Evolutionary conservation across 2,113 vertebrate genomes (phyloP), one percentile per base, ranked within the genome.

Genomic region (Apteryx owenii): DNA sequence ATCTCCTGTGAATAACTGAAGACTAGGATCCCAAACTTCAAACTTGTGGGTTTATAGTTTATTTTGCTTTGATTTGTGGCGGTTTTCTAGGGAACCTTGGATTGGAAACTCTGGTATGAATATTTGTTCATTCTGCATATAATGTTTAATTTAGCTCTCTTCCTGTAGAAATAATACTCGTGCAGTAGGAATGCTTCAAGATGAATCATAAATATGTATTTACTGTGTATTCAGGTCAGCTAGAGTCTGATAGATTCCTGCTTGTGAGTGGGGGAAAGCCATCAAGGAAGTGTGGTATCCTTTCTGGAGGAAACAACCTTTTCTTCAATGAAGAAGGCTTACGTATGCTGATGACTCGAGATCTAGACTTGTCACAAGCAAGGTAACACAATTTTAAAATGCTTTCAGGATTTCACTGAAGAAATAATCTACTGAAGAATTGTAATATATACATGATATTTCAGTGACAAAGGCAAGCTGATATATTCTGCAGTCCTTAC

Each of bases 261-360:
- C 95, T 99, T 60, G 98, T 99, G 95, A 99, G 99, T 85, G 99
- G 99, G 7, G 99, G 99, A 66, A 99, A 99, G 94, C 99, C 99
- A 4, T 99, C 99, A 89, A 98, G 99, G 88, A 99, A 99, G 98
- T 99, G 99, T 90, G 99, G 99, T 2, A 99, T 99, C 95, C 99
- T 99, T 97, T 99, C 99, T 69, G 99, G 99, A 86, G 99, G 99
- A 94, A 99, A 99, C 97, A 99, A 99, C 95, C 98, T 99, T 81
- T 99, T 99, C 97, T 99, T 99, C 96, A 99, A 99, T 0, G 99
- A 99, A 94, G 99, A 99, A 75, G 99, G 99, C 48, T 97, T 99
- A 61, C 99, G 99, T 51, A 99, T 99, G 99, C 98, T 99, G 97
- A 98, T 99, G 98, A 99, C 99, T 51, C 98, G 98, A 78, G 99